These are phyloP conservation scores for Erythrolamprus reginae DNA, from an alignment of 2,113 vertebrate genomes.

Conservation along the genomic window DNA sequence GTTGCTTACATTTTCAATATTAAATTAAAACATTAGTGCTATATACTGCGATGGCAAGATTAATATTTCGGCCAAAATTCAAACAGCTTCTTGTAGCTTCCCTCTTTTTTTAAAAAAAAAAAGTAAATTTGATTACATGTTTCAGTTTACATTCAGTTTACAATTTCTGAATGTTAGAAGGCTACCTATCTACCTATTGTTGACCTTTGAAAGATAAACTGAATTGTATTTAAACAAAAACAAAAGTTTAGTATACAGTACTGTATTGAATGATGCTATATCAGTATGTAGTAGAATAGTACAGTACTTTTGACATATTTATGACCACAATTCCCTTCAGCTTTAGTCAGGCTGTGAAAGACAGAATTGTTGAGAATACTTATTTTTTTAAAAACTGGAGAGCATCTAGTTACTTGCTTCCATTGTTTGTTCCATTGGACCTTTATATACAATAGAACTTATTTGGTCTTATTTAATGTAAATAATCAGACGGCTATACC, in stretches of 20 bases:
- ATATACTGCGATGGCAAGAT: background rate
- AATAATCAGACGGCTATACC: background rate
- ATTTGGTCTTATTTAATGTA: background rate
- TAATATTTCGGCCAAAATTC: background rate
- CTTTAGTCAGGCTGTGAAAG: background rate
- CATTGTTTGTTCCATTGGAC: background rate
- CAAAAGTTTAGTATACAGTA: background rate
- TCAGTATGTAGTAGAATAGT: background rate
- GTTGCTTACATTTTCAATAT: background rate
- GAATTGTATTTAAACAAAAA: background rate
- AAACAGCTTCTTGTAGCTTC: background rate
- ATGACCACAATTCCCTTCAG: background rate
- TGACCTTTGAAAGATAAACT: background rate
- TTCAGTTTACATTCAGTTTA: background rate
- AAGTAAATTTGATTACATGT: background rate
- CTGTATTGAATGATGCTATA: background rate
- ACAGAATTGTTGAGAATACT: background rate
- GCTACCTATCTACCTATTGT: background rate
- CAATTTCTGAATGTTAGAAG: background rate
- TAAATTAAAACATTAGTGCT: background rate
- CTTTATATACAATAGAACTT: background rate
- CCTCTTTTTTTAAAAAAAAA: no score
- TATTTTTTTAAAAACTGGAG: background rate
- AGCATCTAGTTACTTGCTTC: background rate
- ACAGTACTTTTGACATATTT: background rate